Evolutionary conservation across 2,888 invertebrate genomes (phyloP).

Genomic region (Rugalucina vietnamica): DNA sequence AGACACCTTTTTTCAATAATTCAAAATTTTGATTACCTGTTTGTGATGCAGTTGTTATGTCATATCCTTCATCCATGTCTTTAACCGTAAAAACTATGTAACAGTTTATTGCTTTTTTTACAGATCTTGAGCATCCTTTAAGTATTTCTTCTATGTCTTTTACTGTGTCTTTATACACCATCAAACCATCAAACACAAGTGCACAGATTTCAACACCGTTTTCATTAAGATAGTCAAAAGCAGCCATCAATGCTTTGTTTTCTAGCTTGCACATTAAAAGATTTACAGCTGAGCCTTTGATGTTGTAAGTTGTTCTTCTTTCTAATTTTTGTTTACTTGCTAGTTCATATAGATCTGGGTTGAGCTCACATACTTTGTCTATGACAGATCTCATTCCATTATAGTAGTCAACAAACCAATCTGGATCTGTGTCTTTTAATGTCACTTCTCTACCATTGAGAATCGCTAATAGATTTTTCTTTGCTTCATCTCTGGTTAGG

Average conservation of each 20-base stretch:
- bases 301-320: too few relatives aligned
- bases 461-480: constrained; percentile 14
- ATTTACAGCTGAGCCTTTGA: constrained; percentile 17
- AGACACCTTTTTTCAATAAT: not conserved
- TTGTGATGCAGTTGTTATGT: not conserved
- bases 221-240: constrained; percentile 6
- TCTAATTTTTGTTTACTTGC: too few relatives aligned
- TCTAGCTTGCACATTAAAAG: constrained; percentile 17
- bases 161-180: constrained; percentile 20
- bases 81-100: constrained; percentile 19
- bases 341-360: too few relatives aligned
- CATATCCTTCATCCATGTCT: constrained; percentile 18
- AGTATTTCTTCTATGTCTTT: constrained; percentile 1
- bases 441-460: constrained; percentile 15
- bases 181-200: constrained; percentile 21
- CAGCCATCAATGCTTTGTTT: too few relatives aligned
- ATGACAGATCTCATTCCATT: constrained; percentile 13
- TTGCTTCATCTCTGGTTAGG: constrained; percentile 10
- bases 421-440: not conserved
- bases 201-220: not conserved
- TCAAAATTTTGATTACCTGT: not conserved
- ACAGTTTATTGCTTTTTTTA: constrained; percentile 2
- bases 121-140: constrained; percentile 14
- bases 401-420: constrained; percentile 14
- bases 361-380: constrained; percentile 20